Evolutionary conservation across 2,888 invertebrate species (phyloP), one percentile per base, ranked within the genome.

Genomic region (Philhelius pedissequus): DNA sequence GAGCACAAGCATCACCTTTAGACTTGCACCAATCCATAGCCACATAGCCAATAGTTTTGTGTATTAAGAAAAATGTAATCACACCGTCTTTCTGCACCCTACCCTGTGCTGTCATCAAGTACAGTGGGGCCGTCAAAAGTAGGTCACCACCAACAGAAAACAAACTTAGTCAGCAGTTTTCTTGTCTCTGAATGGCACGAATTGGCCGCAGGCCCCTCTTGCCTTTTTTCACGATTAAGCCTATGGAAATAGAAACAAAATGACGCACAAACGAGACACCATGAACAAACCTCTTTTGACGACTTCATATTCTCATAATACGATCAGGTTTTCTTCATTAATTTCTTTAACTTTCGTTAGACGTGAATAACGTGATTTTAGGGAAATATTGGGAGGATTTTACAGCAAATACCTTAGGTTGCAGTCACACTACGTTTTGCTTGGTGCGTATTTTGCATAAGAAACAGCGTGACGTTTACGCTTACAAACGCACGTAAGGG

Each of bases 71-170:
- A 79, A 75, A 80, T 84, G 83, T 74, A 70, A 80, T 70, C 75
- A 74, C 15, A 22, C 69, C 35, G 74, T 84, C 75, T 70, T 79
- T 71, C 80, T 74, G 73, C 78, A 74, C 78, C 74, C 15, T 69
- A 52, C 74, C 18, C 43, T 40, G 45, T 25, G n/a, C 30, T 52
- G 45, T 71, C 66, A 56, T 68, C 56, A 70, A 70, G 43, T 75
- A 66, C 64, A 66, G 66, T 66, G 75, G 64, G 84, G 80, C 75
- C 75, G 66, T 62, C 56, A 75, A 60, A 84, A 84, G 84, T 84
- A 80, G 84, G 84, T 84, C 84, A 80, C 20, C 50, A 52, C 15
- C 32, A 75, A 48, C 76, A 70, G 64, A 74, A 70, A 75, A 75
- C 71, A 76, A 58, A 35, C 8, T 4, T 15, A 62, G 75, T 80